Evolutionary conservation across 2,797 vertebrate species (phyloP).

Genomic region (Cuculus canorus): DNA sequence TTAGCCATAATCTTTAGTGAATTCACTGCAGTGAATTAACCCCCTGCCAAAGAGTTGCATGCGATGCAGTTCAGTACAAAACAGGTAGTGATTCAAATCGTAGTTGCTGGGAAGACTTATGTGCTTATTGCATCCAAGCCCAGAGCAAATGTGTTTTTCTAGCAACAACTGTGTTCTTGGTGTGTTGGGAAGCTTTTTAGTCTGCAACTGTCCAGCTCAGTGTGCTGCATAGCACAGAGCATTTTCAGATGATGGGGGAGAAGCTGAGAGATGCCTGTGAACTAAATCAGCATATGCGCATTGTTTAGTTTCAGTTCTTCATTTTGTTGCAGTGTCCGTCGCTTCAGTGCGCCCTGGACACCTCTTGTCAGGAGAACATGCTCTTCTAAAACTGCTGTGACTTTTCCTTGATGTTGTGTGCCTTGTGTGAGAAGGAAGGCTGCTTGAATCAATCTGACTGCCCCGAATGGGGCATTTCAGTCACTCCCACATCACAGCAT

Average conservation of each 20-base stretch:
- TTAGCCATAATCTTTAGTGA: background rate
- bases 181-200: background rate
- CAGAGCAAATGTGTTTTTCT: background rate
- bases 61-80: background rate
- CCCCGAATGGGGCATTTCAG: background rate
- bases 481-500: background rate
- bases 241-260: background rate
- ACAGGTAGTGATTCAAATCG: background rate
- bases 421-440: background rate
- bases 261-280: background rate
- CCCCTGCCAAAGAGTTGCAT: fast-evolving
- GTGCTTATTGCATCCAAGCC: background rate
- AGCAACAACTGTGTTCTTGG: background rate
- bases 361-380: background rate
- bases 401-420: background rate
- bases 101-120: background rate
- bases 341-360: background rate
- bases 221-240: background rate
- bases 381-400: background rate
- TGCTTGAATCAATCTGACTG: background rate
- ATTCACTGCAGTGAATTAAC: background rate
- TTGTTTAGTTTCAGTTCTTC: background rate
- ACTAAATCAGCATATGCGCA: background rate
- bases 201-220: background rate
- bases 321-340: background rate